phyloP scores from a whole-genome alignment of 2,113 vertebrate species.

The Otocyon megalotis region DNA sequence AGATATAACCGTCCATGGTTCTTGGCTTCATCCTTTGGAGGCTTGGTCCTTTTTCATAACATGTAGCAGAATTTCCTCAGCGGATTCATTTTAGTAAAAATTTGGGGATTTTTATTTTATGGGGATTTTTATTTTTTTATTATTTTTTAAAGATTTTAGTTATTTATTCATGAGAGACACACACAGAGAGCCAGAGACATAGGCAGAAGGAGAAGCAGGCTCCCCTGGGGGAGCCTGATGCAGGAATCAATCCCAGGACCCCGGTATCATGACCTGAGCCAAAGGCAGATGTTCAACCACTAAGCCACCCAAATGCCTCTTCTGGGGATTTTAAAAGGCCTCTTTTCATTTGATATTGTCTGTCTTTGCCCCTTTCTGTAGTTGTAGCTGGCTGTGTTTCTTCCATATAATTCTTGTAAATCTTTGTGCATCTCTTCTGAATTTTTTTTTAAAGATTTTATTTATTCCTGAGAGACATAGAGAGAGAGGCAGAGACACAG shows the following conservation, averaged over 20 bases:
- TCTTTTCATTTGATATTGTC: background rate
- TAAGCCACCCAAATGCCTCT: too few species aligned
- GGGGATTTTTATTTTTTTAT: background rate
- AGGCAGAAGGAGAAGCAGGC: too few species aligned
- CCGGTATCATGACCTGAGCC: too few species aligned
- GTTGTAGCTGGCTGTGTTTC: conserved; percentile 1
- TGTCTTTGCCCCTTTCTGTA: background rate
- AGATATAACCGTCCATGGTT: background rate
- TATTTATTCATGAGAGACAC: too few species aligned
- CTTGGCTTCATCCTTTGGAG: background rate
- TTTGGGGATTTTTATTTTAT: background rate
- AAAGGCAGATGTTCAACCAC: too few species aligned
- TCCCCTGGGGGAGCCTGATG: too few species aligned
- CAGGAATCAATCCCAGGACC: too few species aligned
- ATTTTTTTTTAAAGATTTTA: background rate
- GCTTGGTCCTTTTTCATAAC: background rate
- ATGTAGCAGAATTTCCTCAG: background rate
- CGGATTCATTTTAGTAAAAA: background rate
- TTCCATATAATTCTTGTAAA: background rate
- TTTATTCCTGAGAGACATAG: too few species aligned
- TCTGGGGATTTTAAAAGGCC: background rate
- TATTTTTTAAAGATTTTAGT: too few species aligned
- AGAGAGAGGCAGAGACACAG: too few species aligned
- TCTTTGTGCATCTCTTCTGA: background rate
- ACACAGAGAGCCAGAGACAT: too few species aligned